These are phyloP conservation scores for Uromys caudimaculatus DNA, from an alignment of 2,797 vertebrate species.

Conservation along the genomic window DNA sequence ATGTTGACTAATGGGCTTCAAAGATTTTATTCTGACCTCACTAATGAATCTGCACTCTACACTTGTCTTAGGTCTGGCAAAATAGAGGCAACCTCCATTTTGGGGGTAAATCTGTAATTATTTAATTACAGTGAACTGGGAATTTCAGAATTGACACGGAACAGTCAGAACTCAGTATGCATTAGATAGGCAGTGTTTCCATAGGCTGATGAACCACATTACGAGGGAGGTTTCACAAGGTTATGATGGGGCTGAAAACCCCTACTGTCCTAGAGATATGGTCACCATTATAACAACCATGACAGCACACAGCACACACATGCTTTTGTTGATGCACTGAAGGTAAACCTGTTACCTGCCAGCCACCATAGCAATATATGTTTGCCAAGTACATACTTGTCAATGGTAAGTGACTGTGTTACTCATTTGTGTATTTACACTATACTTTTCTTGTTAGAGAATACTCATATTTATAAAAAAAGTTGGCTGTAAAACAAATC, in stretches of 20 bases:
- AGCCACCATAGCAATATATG: neutral
- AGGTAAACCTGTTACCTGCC: neutral
- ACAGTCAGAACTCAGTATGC: neutral
- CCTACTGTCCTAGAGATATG: neutral
- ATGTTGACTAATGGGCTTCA: neutral
- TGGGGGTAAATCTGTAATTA: neutral
- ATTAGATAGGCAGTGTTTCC: neutral
- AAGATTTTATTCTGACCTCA: neutral
- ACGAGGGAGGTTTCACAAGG: neutral
- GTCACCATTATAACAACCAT: too few relatives aligned
- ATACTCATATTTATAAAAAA: neutral
- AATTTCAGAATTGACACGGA: conserved; percentile 26
- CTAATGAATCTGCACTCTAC: neutral
- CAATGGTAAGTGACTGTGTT: neutral
- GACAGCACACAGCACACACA: neutral
- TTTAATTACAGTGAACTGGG: neutral
- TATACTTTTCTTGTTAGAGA: neutral
- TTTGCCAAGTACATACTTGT: neutral
- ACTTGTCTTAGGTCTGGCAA: neutral
- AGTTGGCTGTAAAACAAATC: neutral
- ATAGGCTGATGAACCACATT: too few relatives aligned
- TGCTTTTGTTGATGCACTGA: neutral
- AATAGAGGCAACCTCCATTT: neutral
- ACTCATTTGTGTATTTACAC: neutral
- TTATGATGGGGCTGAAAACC: neutral